Evolutionary conservation across 2,888 invertebrate genomes (phyloP), one percentile per base, ranked within the genome.

Genomic region (Drosophila paranaensis): DNA sequence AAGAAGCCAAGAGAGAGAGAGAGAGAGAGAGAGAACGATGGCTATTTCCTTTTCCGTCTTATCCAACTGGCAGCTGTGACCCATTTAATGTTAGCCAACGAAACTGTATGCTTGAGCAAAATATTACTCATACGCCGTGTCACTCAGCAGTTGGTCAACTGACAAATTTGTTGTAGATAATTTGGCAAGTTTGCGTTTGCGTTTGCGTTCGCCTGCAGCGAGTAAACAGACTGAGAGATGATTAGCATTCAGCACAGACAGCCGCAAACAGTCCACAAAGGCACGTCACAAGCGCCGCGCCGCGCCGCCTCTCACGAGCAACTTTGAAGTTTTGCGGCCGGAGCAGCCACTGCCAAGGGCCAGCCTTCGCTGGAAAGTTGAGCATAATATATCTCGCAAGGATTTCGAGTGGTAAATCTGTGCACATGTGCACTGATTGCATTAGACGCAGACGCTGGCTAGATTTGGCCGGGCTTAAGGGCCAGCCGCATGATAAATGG

Each of bases 341-440:
- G 39, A 27, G 27, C 27, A 27, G 27, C 27, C 27, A 27, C 6
- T 27, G 27, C 27, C 27, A 6, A 5, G 4, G 57, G 74, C 74
- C 67, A 74, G 56, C 56, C 2, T 54, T 64, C 43, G 37, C 35
- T 45, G 51, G 20, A 58, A 65, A 54, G 74, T 74, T 81, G 61
- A 78, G 70, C 71, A 87, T 67, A 79, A 85, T 84, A 87, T 85
- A 84, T 89, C 83, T 87, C 74, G 65, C 16, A 33, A 79, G 88
- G 87, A 87, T 74, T 89, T 79, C 64, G 56, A 79, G 73, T 73
- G 69, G 69, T 67, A 81, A 85, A 81, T 81, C 87, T 73, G 64
- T 72, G 71, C 80, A 74, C 82, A 82, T 85, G 82, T 86, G 84
- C 79, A 73, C 82, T 86, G 86, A 83, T 82, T 82, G 81, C 83